phyloP scores from a whole-genome alignment of 2,113 vertebrate genomes.

The Anthoscopus minutus region DNA sequence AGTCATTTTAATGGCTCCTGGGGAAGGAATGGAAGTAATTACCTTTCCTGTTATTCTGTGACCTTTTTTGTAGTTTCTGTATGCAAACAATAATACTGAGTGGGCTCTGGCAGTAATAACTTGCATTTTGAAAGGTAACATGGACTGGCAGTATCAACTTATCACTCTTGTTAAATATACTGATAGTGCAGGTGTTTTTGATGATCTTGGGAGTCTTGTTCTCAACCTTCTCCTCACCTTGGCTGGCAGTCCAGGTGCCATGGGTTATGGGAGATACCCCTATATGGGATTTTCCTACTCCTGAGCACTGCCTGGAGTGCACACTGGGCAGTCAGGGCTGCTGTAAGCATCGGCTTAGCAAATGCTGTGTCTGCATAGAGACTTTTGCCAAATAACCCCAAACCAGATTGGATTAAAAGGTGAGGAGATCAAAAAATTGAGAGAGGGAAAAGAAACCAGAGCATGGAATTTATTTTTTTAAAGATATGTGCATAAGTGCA shows the following conservation, averaged over 20 bases:
- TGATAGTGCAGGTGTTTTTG: neutral
- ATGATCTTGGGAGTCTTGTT: neutral
- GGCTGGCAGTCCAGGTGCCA: neutral
- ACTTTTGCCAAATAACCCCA: neutral
- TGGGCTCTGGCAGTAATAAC: neutral
- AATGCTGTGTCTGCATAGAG: neutral
- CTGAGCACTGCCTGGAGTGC: neutral
- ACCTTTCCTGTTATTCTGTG: neutral
- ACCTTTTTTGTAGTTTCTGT: neutral
- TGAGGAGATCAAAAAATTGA: neutral
- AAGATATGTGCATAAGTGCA: neutral
- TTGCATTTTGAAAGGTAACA: neutral
- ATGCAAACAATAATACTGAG: neutral
- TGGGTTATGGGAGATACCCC: neutral
- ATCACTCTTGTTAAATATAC: neutral
- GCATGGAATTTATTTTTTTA: neutral
- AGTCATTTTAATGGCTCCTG: slow-evolving; percentile 12
- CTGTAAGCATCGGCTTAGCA: neutral
- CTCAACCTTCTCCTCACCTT: neutral
- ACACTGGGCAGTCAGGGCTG: neutral
- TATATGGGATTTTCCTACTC: neutral
- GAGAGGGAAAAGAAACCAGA: neutral
- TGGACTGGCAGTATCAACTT: neutral
- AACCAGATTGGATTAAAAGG: neutral
- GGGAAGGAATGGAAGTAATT: neutral